phyloP scores from a whole-genome alignment of 2,888 invertebrate genomes.

The Biston stratarius region DNA sequence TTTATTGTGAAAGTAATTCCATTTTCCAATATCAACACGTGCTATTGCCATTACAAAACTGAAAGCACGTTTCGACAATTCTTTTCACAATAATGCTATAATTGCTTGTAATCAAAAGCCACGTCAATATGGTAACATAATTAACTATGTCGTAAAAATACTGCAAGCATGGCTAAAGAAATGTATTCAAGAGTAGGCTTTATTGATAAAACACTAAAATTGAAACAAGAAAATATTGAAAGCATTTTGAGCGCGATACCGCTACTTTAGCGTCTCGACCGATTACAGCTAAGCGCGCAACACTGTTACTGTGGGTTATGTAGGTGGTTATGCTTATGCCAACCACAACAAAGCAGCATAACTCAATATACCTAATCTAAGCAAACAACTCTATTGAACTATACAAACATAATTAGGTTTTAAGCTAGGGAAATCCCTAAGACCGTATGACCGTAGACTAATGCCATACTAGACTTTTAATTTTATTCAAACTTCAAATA shows the following conservation, averaged over 20 bases:
- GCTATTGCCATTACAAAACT: slow-evolving; percentile 5
- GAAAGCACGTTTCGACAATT: slow-evolving; percentile 14
- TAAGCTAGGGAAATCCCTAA: not conserved
- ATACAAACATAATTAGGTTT: not conserved
- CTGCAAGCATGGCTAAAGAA: slow-evolving; percentile 6
- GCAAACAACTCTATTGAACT: slow-evolving; percentile 64
- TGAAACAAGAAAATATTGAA: not conserved
- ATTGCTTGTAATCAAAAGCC: slow-evolving; percentile 3
- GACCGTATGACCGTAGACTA: too few relatives aligned
- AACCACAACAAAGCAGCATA: slow-evolving; percentile 69
- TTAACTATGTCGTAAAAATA: slow-evolving; percentile 15
- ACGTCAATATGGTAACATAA: slow-evolving; percentile 9
- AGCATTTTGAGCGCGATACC: slow-evolving; percentile 13
- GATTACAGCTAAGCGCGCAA: slow-evolving; percentile 66
- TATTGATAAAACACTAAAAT: slow-evolving; percentile 4
- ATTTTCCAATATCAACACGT: slow-evolving; percentile 5
- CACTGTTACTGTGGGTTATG: slow-evolving; percentile 53
- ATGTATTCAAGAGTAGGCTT: not conserved
- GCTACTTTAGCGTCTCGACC: slow-evolving; percentile 14
- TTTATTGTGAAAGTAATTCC: slow-evolving; percentile 20
- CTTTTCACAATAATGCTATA: slow-evolving; percentile 10
- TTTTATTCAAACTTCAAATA: too few relatives aligned
- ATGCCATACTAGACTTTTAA: too few relatives aligned
- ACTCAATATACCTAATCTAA: slow-evolving; percentile 59
- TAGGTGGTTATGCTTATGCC: slow-evolving; percentile 54